Evolutionary conservation across 1,140 invertebrate genomes (phyloP).

Genomic region (Trypoxylus dichotomus): DNA sequence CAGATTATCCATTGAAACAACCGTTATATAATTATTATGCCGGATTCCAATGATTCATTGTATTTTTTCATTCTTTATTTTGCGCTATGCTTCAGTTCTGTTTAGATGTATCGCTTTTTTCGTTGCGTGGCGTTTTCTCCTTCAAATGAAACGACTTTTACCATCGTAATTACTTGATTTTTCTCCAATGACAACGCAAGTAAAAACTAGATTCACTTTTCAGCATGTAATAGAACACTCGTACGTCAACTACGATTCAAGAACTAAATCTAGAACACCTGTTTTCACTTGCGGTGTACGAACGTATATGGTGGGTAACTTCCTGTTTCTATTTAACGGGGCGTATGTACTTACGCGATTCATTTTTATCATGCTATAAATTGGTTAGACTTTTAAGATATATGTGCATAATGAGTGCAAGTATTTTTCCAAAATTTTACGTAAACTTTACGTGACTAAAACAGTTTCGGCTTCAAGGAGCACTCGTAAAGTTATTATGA

Average conservation of each 20-base stretch:
- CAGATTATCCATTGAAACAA: neutral
- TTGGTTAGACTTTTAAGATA: no score
- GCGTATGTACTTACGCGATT: neutral
- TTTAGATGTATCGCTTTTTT: neutral
- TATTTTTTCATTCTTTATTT: neutral
- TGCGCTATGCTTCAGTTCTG: neutral
- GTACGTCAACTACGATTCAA: neutral
- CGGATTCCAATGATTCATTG: neutral
- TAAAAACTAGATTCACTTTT: neutral
- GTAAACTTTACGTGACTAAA: no score
- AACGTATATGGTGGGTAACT: neutral
- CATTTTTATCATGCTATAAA: neutral
- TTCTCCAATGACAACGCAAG: neutral
- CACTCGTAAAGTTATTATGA: no score
- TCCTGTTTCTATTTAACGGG: neutral
- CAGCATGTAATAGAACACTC: neutral
- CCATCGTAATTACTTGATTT: neutral
- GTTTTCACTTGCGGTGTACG: slow-evolving; percentile 4
- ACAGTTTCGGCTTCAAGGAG: no score
- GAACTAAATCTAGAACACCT: slow-evolving; percentile 1
- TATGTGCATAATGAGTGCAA: no score
- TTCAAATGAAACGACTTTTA: neutral
- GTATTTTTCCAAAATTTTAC: no score
- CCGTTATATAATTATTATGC: neutral
- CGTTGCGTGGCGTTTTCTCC: neutral